These are phyloP conservation scores for Bolborhynchus lineola DNA, from an alignment of 2,113 vertebrate genomes.

Conservation along the genomic window DNA sequence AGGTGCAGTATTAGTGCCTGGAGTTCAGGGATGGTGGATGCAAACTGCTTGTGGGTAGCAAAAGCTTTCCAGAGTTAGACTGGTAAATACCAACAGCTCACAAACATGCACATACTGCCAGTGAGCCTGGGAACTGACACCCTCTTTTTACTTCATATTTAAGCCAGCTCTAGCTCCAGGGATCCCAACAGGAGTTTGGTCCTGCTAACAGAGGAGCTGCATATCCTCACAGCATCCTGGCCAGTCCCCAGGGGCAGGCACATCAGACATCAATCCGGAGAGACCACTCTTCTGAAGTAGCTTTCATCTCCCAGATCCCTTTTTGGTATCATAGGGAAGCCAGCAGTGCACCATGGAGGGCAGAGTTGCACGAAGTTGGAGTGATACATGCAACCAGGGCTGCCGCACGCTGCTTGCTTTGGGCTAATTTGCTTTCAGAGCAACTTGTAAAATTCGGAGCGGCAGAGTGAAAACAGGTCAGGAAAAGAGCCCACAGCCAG, in stretches of 20 bases:
- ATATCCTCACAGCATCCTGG: background rate
- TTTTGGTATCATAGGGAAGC: rapidly evolving
- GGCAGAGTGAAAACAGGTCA: background rate
- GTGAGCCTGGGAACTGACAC: background rate
- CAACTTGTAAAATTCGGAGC: background rate
- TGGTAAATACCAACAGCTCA: background rate
- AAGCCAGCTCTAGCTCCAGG: background rate
- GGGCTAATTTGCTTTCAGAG: background rate
- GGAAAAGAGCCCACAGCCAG: background rate
- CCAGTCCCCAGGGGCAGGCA: background rate
- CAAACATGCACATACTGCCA: rapidly evolving
- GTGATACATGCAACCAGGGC: background rate
- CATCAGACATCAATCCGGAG: background rate
- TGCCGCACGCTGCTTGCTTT: rapidly evolving
- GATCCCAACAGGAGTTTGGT: background rate
- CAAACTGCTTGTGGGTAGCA: background rate
- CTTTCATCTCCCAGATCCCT: background rate
- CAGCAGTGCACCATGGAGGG: background rate
- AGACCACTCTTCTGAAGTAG: background rate
- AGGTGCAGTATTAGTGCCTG: background rate
- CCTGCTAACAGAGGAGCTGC: background rate
- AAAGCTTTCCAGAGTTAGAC: background rate
- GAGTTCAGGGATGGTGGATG: background rate
- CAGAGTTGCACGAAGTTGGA: background rate
- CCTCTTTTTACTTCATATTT: background rate